Conservation (phyloP, 2,888 invertebrate genomes). For the Griposia aprilina region DNA sequence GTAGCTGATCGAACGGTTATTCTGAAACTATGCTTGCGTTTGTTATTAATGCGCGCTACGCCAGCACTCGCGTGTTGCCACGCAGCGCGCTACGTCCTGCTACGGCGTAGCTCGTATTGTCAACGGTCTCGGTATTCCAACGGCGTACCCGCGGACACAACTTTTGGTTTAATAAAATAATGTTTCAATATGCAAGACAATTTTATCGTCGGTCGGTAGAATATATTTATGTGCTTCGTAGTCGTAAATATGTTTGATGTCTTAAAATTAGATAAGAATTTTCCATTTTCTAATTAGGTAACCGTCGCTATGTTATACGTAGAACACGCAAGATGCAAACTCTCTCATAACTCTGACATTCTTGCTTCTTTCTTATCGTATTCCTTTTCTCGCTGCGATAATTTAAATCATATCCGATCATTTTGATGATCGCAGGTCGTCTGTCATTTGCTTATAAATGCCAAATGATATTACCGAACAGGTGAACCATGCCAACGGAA, state of each 20-base stretch:
- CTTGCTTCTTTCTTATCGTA: too few species aligned
- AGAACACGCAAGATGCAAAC: too few species aligned
- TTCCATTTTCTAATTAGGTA: conserved; percentile 7
- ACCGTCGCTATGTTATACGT: background rate
- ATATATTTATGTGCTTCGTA: conserved; percentile 21
- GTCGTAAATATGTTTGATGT: conserved; percentile 39
- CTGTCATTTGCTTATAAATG: background rate
- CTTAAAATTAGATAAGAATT: conserved; percentile 4
- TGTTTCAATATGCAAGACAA: conserved; percentile 17
- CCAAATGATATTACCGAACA: conserved; percentile 12
- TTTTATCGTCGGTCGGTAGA: conserved; percentile 20
- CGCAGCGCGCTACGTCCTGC: background rate
- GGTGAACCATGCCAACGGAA: background rate
- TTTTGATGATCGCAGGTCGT: too few species aligned
- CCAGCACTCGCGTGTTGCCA: background rate
- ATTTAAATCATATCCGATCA: too few species aligned
- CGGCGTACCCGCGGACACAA: background rate
- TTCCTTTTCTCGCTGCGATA: too few species aligned
- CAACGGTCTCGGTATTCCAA: too few species aligned
- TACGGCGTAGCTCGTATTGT: conserved; percentile 9
- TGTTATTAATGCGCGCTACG: background rate
- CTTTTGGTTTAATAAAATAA: conserved; percentile 12
- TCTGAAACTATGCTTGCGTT: background rate
- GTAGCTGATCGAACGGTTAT: background rate
- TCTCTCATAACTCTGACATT: too few species aligned